Conservation (phyloP, 2,888 invertebrate genomes). For the Eilema sororculum region DNA sequence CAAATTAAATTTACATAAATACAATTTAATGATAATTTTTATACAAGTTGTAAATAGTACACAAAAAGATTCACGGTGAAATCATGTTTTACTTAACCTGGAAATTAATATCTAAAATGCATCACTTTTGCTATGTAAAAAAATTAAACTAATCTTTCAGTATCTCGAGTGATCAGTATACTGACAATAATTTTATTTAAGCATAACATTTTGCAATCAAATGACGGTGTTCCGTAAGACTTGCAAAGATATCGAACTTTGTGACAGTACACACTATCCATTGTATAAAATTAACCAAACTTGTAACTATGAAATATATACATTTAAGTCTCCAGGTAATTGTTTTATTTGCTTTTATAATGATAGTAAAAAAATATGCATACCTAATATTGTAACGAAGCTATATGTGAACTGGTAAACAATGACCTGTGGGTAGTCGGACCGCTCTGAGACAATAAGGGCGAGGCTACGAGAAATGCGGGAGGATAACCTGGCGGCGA, state of each 20-base stretch:
- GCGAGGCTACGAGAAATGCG: constrained; percentile 79
- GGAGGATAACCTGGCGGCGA: constrained; percentile 52
- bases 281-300: constrained; percentile 86
- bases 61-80: constrained; percentile 79
- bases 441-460: constrained; percentile 71
- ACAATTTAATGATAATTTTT: constrained; percentile 84
- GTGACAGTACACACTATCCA: constrained; percentile 79
- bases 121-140: constrained; percentile 70
- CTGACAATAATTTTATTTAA: constrained; percentile 63
- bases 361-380: constrained; percentile 87
- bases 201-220: constrained; percentile 67
- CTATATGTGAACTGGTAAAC: constrained; percentile 83
- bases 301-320: constrained; percentile 85
- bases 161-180: constrained; percentile 80
- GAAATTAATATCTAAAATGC: constrained; percentile 69
- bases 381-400: constrained; percentile 86
- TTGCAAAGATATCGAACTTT: constrained; percentile 79
- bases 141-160: constrained; percentile 67
- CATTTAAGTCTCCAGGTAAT: constrained; percentile 80
- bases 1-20: constrained; percentile 87
- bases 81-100: constrained; percentile 70
- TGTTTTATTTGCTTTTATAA: constrained; percentile 79
- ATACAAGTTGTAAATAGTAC: constrained; percentile 84
- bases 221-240: constrained; percentile 62
- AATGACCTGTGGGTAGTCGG: constrained; percentile 72